phyloP scores from a whole-genome alignment of 1,140 invertebrate species.

The Lasioglossum albipes region DNA sequence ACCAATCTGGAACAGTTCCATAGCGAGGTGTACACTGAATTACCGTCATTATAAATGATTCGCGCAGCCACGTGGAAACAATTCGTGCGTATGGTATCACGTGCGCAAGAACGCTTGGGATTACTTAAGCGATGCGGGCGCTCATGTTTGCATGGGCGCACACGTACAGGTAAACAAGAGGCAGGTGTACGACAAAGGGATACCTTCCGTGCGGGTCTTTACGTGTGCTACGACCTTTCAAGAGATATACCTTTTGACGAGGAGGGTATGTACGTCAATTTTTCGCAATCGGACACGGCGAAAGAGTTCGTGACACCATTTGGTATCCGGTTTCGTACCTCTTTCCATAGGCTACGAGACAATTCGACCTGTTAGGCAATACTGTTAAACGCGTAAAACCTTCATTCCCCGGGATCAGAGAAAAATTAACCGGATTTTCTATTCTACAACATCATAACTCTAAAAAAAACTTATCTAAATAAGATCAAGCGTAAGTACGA shows the following conservation, averaged over 20 bases:
- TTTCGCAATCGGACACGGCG: constrained; percentile 35
- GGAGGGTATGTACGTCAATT: constrained; percentile 18
- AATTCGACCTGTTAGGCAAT: too few relatives aligned
- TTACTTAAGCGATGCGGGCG: constrained; percentile 7
- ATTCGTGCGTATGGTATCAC: background rate
- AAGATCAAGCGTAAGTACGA: too few relatives aligned
- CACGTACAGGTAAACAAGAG: background rate
- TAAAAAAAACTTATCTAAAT: too few relatives aligned
- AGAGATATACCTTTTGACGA: constrained; percentile 23
- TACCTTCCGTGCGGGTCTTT: constrained; percentile 44
- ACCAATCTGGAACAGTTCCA: background rate
- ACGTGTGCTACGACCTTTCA: constrained; percentile 28
- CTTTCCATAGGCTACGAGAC: too few relatives aligned
- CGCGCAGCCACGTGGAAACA: constrained; percentile 3
- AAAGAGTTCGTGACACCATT: constrained; percentile 3
- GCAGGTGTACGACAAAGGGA: constrained; percentile 50
- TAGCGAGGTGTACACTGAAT: background rate
- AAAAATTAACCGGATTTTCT: too few relatives aligned
- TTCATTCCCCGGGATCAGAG: too few relatives aligned
- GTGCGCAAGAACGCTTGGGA: background rate
- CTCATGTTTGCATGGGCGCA: background rate
- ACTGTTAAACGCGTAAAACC: too few relatives aligned
- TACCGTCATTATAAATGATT: background rate
- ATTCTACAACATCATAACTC: too few relatives aligned
- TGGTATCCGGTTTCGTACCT: background rate